Conservation (phyloP, 2,888 invertebrate genomes). For the Philonicus albiceps region DNA sequence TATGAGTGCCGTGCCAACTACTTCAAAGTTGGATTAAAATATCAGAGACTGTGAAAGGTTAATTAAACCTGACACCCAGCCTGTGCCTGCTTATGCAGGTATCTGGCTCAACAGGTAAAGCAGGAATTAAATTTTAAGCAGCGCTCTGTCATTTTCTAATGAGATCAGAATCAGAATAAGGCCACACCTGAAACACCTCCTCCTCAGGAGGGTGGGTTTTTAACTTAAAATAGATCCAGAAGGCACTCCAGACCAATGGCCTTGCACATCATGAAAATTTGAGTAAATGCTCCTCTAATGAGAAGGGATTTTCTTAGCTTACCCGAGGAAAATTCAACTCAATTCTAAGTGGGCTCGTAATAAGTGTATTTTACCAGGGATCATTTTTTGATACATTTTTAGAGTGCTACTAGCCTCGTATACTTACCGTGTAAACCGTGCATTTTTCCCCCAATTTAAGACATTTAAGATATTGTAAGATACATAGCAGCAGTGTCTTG, state of each 20-base stretch:
- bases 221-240: neutral
- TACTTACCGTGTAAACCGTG: too few relatives aligned
- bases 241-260: too few relatives aligned
- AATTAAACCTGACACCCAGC: neutral
- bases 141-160: neutral
- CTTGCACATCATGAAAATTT: conserved; percentile 18
- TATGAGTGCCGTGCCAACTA: neutral
- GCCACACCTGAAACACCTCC: neutral
- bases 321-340: neutral
- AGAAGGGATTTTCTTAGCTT: neutral
- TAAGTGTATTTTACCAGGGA: conserved; percentile 21
- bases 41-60: neutral
- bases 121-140: conserved; percentile 5
- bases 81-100: neutral
- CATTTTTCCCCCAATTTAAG: neutral
- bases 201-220: neutral
- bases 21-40: neutral
- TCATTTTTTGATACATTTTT: neutral
- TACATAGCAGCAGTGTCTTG: neutral
- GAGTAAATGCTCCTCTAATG: conserved; percentile 10
- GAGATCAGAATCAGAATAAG: neutral
- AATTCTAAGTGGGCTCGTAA: neutral
- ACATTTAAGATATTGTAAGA: neutral
- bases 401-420: neutral
- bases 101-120: neutral